phyloP scores from a whole-genome alignment of 2,888 invertebrate species.

The Platycheirus rosarum region DNA sequence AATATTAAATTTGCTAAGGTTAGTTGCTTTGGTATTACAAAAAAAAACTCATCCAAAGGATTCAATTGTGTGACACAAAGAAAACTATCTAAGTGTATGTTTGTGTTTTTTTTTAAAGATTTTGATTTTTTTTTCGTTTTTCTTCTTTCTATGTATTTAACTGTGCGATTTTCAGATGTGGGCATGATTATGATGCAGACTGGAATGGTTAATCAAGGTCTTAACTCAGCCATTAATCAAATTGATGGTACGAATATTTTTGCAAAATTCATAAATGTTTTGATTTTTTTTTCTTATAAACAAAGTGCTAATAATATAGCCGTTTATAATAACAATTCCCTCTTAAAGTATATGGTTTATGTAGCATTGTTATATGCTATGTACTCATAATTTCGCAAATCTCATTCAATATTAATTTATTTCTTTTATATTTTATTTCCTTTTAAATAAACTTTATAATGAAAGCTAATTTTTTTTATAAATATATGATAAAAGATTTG shows the following conservation, averaged over 20 bases:
- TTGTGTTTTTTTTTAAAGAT: constrained; percentile 40
- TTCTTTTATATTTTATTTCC: constrained; percentile 7
- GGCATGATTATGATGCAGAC: constrained; percentile 98
- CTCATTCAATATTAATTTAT: constrained; percentile 64
- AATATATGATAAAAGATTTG: neutral
- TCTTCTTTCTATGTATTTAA: constrained; percentile 68
- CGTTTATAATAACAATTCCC: constrained; percentile 44
- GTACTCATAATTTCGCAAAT: constrained; percentile 67
- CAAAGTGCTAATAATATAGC: constrained; percentile 63
- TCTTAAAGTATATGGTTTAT: constrained; percentile 53
- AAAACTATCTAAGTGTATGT: constrained; percentile 22
- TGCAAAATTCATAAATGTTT: constrained; percentile 67
- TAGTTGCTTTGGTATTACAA: constrained; percentile 42
- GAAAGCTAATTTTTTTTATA: constrained; percentile 3
- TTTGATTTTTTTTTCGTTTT: constrained; percentile 16
- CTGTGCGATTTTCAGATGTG: constrained; percentile 88
- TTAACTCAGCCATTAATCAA: constrained; percentile 86
- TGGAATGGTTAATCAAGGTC: constrained; percentile 96
- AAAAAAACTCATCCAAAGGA: constrained; percentile 70
- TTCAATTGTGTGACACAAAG: constrained; percentile 21
- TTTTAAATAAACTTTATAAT: constrained; percentile 39
- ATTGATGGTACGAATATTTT: constrained; percentile 89
- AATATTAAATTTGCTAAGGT: constrained; percentile 31
- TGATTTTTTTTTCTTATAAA: constrained; percentile 47
- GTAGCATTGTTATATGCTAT: constrained; percentile 70